These are phyloP conservation scores for Chelmon rostratus DNA, from an alignment of 2,797 vertebrate species.

Conservation along the genomic window DNA sequence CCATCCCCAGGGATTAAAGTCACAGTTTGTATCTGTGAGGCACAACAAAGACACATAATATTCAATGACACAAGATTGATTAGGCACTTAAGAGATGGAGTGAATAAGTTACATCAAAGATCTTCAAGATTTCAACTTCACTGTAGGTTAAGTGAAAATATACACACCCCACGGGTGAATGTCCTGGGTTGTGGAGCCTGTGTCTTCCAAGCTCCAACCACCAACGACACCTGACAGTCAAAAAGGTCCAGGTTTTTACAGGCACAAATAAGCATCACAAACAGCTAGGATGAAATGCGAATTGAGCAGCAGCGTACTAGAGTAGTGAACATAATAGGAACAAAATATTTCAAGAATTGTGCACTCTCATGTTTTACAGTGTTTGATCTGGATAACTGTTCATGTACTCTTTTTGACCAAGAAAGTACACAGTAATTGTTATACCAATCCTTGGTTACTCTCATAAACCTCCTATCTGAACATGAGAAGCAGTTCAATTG, in stretches of 20 bases:
- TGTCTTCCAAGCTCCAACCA: slow-evolving; percentile 87
- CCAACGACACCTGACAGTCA: slow-evolving; percentile 87
- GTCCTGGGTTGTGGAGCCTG: slow-evolving; percentile 87
- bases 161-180: slow-evolving; percentile 86
- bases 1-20: slow-evolving; percentile 99
- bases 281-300: background rate
- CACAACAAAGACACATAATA: slow-evolving; percentile 45
- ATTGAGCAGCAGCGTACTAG: background rate
- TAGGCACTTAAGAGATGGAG: background rate
- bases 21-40: slow-evolving; percentile 91
- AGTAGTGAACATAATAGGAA: background rate
- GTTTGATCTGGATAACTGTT: background rate
- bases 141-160: background rate
- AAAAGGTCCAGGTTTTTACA: background rate
- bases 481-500: background rate
- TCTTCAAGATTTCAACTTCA: background rate
- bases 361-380: background rate
- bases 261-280: background rate
- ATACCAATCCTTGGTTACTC: background rate
- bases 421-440: background rate
- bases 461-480: background rate
- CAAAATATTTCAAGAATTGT: slow-evolving; percentile 6
- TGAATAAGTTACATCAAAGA: background rate
- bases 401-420: background rate
- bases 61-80: background rate